These are phyloP conservation scores for Drosophila paranaensis DNA, from an alignment of 2,888 invertebrate genomes.

Conservation along the genomic window DNA sequence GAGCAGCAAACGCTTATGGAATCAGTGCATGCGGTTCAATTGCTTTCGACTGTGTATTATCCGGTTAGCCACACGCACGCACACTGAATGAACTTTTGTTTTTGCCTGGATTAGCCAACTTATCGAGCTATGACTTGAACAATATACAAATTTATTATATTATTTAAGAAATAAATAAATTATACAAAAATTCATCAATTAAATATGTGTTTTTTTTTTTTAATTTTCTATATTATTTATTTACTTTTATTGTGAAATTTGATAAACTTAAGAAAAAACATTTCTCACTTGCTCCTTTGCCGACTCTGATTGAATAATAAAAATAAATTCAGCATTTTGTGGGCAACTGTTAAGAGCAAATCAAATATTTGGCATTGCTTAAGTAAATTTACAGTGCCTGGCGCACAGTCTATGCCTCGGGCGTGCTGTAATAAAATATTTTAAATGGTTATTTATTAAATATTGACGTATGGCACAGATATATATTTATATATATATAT, in stretches of 20 bases:
- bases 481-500: background rate
- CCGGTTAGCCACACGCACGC: constrained; percentile 32
- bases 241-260: background rate
- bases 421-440: constrained; percentile 47
- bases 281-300: background rate
- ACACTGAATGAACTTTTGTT: constrained; percentile 24
- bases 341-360: constrained; percentile 27
- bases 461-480: constrained; percentile 1
- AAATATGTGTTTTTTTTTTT: background rate
- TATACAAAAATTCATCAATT: background rate
- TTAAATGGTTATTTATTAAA: constrained; percentile 33
- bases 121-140: constrained; percentile 26
- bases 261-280: background rate
- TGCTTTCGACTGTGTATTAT: constrained; percentile 66
- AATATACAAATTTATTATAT: background rate
- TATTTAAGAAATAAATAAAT: background rate
- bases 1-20: constrained; percentile 54
- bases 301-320: constrained; percentile 7
- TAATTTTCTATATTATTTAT: background rate
- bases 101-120: constrained; percentile 5
- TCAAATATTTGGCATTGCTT: constrained; percentile 45
- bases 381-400: constrained; percentile 45
- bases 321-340: constrained; percentile 23
- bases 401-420: constrained; percentile 23
- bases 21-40: constrained; percentile 76